Evolutionary conservation across 2,888 invertebrate species (phyloP).

Genomic region (Encarsia formosa): DNA sequence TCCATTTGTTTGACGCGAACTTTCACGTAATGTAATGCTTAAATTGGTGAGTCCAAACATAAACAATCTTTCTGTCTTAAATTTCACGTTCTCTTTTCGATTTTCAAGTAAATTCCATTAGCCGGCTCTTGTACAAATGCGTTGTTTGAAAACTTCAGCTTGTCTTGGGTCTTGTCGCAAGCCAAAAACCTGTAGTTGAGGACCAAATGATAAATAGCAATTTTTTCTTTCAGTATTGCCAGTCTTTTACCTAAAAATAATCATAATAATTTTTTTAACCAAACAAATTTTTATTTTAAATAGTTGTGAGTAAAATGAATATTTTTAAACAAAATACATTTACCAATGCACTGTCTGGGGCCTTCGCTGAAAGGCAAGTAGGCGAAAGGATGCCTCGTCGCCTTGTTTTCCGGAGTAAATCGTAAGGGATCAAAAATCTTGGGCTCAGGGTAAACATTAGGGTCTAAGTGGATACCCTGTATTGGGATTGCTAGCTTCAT

Average conservation of each 20-base stretch:
- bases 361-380: conserved; percentile 34
- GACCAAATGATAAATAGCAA: conserved; percentile 19
- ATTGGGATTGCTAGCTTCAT: conserved; percentile 42
- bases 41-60: no score
- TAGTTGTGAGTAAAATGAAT: no score
- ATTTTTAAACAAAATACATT: no score
- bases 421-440: conserved; percentile 53
- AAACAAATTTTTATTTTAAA: no score
- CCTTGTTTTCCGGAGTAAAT: conserved; percentile 45
- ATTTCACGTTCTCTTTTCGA: no score
- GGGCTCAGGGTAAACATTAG: conserved; percentile 51
- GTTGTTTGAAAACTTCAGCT: background rate
- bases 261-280: no score
- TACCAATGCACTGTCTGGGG: conserved; percentile 34
- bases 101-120: background rate
- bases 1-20: no score
- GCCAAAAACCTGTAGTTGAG: conserved; percentile 10
- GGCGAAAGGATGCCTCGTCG: conserved; percentile 28
- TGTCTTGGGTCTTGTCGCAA: conserved; percentile 3
- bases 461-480: conserved; percentile 49
- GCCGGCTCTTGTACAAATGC: conserved; percentile 10
- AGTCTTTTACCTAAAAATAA: conserved; percentile 22
- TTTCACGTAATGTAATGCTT: no score
- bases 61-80: no score
- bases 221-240: conserved; percentile 19